Conservation (phyloP, 1,140 invertebrate genomes). For the Anoplolepis gracilipes region DNA sequence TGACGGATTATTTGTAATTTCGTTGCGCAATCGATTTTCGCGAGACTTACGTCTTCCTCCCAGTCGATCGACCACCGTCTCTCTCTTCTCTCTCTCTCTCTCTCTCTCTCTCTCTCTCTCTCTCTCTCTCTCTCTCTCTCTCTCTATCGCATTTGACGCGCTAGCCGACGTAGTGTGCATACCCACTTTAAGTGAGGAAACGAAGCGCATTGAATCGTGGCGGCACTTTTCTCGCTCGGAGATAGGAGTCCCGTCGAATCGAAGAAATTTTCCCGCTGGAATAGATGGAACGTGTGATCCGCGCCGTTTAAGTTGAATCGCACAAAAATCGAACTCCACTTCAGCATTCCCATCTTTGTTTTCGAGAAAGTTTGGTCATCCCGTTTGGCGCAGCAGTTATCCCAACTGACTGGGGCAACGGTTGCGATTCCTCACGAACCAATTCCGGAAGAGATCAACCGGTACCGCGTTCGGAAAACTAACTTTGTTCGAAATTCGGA, state of each 20-base stretch:
- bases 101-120: too few relatives aligned
- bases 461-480: constrained; percentile 14
- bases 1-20: constrained; percentile 45
- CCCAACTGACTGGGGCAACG: constrained; percentile 32
- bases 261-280: constrained; percentile 30
- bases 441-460: constrained; percentile 50
- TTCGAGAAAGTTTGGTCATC: constrained; percentile 20
- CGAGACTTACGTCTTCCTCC: neutral
- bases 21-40: constrained; percentile 28
- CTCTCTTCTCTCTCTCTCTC: constrained; percentile 6
- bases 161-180: constrained; percentile 1
- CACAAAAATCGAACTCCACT: constrained; percentile 43
- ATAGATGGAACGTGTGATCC: constrained; percentile 40
- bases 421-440: constrained; percentile 36
- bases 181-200: constrained; percentile 11
- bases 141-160: constrained; percentile 2
- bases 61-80: neutral
- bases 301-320: constrained; percentile 44
- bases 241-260: constrained; percentile 5
- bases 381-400: constrained; percentile 16
- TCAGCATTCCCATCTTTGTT: constrained; percentile 45
- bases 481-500: constrained; percentile 43
- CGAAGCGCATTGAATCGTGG: constrained; percentile 27
- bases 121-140: too few relatives aligned
- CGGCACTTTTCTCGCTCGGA: constrained; percentile 20